Conservation (phyloP, 2,113 vertebrate species). For the Vicugna pacos region DNA sequence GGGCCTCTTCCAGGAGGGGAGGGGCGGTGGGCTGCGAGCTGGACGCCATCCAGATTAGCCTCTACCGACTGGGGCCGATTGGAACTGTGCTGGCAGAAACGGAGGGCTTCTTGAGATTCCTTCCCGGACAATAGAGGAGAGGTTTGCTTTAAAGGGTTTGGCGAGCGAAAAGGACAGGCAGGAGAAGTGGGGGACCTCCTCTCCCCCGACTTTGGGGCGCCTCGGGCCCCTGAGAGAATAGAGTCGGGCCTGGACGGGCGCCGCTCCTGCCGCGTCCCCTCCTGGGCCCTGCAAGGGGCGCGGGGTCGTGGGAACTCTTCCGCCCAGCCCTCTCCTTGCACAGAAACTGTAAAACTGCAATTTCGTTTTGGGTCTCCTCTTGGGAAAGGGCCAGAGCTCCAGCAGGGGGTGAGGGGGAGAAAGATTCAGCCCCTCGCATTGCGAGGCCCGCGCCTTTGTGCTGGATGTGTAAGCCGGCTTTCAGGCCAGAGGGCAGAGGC, state of each 20-base stretch:
- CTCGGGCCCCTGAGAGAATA: neutral
- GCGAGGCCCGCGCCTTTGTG: neutral
- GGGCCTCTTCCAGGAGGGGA: neutral
- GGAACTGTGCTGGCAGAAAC: constrained; percentile 44
- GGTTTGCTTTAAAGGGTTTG: neutral
- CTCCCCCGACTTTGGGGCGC: neutral
- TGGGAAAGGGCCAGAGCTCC: neutral
- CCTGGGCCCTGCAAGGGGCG: neutral
- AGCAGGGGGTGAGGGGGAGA: rapidly evolving
- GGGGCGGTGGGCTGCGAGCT: neutral
- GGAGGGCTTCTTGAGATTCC: constrained; percentile 43
- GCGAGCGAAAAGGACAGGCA: neutral
- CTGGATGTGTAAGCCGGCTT: neutral
- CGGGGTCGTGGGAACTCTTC: neutral
- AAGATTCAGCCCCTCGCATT: neutral
- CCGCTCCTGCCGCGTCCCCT: neutral
- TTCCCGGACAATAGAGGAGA: neutral
- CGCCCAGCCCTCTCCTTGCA: neutral
- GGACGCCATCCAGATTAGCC: neutral
- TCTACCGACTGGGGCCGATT: neutral
- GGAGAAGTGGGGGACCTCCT: neutral
- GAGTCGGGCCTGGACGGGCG: neutral
- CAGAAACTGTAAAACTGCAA: neutral
- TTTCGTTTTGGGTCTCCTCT: neutral
- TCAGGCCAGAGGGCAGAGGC: neutral